Percentiles rank a stretch among this genome's conserved stretches.
phyloP scores from a whole-genome alignment of 2,113 vertebrate genomes.

The Chionis minor region DNA sequence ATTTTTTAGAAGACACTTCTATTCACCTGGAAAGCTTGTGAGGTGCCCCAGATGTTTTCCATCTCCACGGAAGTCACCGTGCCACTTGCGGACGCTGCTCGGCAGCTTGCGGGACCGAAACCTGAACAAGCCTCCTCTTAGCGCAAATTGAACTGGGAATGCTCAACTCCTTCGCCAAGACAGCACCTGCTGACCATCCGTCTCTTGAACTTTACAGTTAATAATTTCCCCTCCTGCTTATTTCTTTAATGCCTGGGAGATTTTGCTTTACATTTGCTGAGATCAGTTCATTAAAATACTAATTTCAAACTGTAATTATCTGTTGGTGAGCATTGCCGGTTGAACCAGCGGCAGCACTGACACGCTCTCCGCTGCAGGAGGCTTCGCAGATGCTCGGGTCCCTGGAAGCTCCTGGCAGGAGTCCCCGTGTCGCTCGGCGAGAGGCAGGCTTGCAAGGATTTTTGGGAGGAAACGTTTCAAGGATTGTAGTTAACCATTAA shows the following conservation, averaged over 20 bases:
- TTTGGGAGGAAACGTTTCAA: background rate
- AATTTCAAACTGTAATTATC: slow-evolving; percentile 79
- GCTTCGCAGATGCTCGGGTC: slow-evolving; percentile 56
- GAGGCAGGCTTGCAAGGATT: background rate
- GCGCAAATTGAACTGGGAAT: background rate
- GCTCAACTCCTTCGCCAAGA: background rate
- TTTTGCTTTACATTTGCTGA: slow-evolving; percentile 66
- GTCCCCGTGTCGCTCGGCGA: background rate
- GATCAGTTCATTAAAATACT: slow-evolving; percentile 78
- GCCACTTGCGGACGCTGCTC: background rate
- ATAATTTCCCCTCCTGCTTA: slow-evolving; percentile 52
- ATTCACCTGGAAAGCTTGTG: background rate
- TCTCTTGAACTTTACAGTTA: slow-evolving; percentile 52
- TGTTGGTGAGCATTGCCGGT: slow-evolving; percentile 45
- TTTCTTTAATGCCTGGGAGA: slow-evolving; percentile 70
- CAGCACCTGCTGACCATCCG: slow-evolving; percentile 40
- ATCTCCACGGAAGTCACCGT: background rate
- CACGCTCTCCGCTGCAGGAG: slow-evolving; percentile 47
- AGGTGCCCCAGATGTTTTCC: background rate
- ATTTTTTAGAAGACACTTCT: background rate
- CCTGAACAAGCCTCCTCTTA: background rate
- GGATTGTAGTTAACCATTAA: background rate
- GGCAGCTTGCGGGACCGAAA: background rate
- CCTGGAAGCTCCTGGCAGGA: slow-evolving; percentile 35
- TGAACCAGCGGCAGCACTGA: slow-evolving; percentile 19